These are phyloP conservation scores for Corynorhinus townsendii DNA, from an alignment of 2,113 vertebrate species.

Conservation along the genomic window DNA sequence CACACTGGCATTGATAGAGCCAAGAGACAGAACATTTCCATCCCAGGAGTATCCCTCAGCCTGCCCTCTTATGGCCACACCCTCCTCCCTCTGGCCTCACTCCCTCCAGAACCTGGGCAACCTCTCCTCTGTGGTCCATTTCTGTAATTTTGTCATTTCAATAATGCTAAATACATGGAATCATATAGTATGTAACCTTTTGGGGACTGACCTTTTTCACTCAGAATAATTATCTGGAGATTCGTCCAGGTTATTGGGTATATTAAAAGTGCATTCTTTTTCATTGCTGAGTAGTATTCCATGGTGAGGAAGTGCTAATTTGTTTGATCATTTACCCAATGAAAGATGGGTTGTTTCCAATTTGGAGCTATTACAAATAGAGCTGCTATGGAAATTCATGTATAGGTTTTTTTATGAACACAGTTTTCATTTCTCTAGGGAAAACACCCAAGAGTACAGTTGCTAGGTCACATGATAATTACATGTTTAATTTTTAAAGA, in stretches of 20 bases:
- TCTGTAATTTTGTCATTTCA: conserved; percentile 18
- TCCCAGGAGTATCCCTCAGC: no score
- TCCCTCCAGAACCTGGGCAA: background rate
- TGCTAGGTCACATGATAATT: background rate
- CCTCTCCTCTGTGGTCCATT: background rate
- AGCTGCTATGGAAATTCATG: background rate
- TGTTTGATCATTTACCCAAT: background rate
- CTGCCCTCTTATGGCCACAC: background rate
- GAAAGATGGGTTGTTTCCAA: background rate
- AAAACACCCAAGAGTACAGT: background rate
- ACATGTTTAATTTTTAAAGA: conserved; percentile 8
- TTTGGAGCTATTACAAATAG: background rate
- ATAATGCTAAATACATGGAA: background rate
- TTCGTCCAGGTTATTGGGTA: background rate
- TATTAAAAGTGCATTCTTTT: background rate
- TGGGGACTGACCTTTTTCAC: background rate
- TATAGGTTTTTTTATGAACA: background rate
- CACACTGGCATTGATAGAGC: background rate
- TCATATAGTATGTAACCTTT: background rate
- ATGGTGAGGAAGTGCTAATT: background rate
- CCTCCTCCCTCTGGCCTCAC: background rate
- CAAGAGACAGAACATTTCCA: background rate
- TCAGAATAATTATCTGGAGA: background rate
- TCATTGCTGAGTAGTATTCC: background rate
- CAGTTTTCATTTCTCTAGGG: conserved; percentile 18